These are phyloP conservation scores for Morus bassanus DNA, from an alignment of 2,797 vertebrate species.

Conservation along the genomic window DNA sequence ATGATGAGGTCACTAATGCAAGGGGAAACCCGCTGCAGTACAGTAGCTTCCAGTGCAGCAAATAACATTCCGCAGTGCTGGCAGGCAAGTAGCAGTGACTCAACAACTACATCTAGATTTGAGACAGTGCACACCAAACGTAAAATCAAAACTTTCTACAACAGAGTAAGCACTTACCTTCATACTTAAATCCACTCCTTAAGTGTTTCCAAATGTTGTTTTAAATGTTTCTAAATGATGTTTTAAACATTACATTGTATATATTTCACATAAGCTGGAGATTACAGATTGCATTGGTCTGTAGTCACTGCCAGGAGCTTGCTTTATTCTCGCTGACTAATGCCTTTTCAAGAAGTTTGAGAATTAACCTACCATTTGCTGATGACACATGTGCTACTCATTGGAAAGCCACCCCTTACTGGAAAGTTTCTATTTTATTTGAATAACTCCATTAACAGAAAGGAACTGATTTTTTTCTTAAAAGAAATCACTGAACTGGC, in stretches of 20 bases:
- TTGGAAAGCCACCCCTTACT: neutral
- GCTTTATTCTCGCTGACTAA: neutral
- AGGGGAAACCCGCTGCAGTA: neutral
- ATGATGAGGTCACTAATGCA: neutral
- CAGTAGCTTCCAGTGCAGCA: constrained; percentile 3
- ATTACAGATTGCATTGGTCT: neutral
- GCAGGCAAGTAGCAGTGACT: constrained; percentile 49
- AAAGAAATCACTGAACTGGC: neutral
- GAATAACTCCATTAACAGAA: neutral
- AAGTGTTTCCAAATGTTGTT: neutral
- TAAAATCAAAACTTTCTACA: neutral
- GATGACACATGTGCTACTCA: neutral
- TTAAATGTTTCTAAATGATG: neutral
- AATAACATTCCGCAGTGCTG: constrained; percentile 35
- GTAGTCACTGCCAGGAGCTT: neutral
- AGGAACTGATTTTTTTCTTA: neutral
- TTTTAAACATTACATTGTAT: neutral
- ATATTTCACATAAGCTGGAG: neutral
- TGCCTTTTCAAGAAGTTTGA: constrained; percentile 2
- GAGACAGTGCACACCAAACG: neutral
- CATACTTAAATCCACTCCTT: neutral
- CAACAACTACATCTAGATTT: constrained; percentile 28
- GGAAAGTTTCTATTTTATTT: neutral
- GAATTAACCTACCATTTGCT: neutral
- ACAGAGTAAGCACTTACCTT: neutral